phyloP scores from a whole-genome alignment of 1,140 invertebrate species.

The Drosophila eugracilis region DNA sequence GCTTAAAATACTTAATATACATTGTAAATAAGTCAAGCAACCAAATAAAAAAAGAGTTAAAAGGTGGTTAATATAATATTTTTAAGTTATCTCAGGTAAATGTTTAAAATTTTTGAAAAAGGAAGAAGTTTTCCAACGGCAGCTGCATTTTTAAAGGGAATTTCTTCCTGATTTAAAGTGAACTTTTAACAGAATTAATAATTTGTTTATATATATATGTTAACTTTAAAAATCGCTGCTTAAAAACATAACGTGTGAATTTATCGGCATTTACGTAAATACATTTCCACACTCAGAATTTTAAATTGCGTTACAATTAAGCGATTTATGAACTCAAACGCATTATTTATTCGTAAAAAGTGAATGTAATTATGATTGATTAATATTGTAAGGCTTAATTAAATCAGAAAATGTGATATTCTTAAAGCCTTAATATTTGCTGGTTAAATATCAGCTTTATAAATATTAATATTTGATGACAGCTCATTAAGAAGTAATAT shows the following conservation, averaged over 20 bases:
- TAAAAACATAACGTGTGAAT: conserved; percentile 12
- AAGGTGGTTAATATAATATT: too few species aligned
- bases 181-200: conserved; percentile 1
- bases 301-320: conserved; percentile 1
- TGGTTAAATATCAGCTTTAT: neutral
- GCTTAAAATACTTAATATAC: neutral
- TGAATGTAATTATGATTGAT: conserved; percentile 25
- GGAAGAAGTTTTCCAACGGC: too few species aligned
- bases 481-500: conserved; percentile 12
- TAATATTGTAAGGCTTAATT: conserved; percentile 3
- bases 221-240: neutral
- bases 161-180: too few species aligned
- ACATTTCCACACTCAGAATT: conserved; percentile 6
- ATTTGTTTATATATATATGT: conserved; percentile 5
- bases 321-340: conserved; percentile 2
- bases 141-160: too few species aligned
- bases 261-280: conserved; percentile 12
- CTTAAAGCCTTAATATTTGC: conserved; percentile 9
- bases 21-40: neutral
- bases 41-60: neutral
- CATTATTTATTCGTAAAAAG: conserved; percentile 7
- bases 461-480: conserved; percentile 5
- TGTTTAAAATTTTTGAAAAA: too few species aligned
- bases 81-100: too few species aligned
- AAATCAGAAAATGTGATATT: neutral